These are phyloP conservation scores for Phenacoccus solenopsis DNA, from an alignment of 1,140 invertebrate species.

Conservation along the genomic window DNA sequence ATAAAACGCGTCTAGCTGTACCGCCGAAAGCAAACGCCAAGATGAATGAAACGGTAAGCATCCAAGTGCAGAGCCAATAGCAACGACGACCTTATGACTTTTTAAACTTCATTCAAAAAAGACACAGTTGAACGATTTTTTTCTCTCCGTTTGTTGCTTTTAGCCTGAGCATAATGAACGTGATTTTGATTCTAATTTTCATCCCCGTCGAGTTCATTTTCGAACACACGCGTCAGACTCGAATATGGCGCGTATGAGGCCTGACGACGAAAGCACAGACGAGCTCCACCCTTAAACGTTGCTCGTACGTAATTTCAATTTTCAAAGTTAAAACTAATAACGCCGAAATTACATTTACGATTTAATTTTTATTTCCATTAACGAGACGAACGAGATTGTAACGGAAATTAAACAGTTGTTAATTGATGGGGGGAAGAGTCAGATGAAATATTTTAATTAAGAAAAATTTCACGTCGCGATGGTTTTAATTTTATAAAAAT, in stretches of 20 bases:
- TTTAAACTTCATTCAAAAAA: too few relatives aligned
- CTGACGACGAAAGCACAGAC: not conserved
- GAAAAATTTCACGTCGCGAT: not conserved
- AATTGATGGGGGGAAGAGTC: not conserved
- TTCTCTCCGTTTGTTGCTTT: too few relatives aligned
- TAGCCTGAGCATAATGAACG: too few relatives aligned
- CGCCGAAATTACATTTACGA: slow-evolving; percentile 13
- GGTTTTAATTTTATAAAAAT: not conserved
- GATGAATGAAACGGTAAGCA: too few relatives aligned
- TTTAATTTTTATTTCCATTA: slow-evolving; percentile 17
- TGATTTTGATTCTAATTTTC: too few relatives aligned
- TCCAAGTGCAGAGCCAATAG: too few relatives aligned
- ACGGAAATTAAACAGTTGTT: slow-evolving; percentile 11
- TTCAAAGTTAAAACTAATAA: slow-evolving; percentile 11
- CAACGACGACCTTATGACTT: too few relatives aligned
- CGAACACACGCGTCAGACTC: not conserved
- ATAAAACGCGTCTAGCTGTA: too few relatives aligned
- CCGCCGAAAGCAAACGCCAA: too few relatives aligned
- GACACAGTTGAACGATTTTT: too few relatives aligned
- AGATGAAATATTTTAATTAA: slow-evolving; percentile 8
- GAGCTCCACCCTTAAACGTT: not conserved
- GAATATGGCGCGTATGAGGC: not conserved
- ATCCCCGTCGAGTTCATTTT: not conserved
- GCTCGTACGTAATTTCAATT: slow-evolving; percentile 8
- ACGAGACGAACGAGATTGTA: not conserved